Base-by-base conservation (phyloP, 2,888 invertebrate genomes). In the Pachycephus smyrnensis region DNA sequence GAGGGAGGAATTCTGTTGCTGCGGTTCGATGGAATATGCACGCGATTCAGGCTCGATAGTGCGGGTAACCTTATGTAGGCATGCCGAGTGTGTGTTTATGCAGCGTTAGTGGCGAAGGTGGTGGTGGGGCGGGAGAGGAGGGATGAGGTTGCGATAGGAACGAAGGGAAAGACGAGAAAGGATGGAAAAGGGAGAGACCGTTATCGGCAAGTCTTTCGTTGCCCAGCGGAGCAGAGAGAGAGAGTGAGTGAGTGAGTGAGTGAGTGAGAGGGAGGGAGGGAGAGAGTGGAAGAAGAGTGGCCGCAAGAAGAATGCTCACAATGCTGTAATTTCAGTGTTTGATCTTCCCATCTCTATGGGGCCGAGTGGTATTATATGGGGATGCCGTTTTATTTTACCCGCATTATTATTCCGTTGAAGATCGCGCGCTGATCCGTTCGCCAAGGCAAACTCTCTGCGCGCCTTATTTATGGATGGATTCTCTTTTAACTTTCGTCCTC, bases 361-460 rank as follows among this genome's bases (percentile, higher is more conserved):
- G 86, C 79, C 82, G 82, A 82, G 80, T 80, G 81, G 83, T 87
- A 88, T 89, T 88, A 87, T 88, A 88, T 85, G 87, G 88, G 87
- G 71, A 37, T 37, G 33, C 35, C 74, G 89, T 90, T 91, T 91
- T 91, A 90, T 91, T 91, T 89, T 86, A 89, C 88, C 89, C 89
- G 90, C 91, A 90, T 91, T 91, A 91, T 90, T 90, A 90, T 91
- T 91, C 91, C 87, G 90, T 91, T 91, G 90, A 87, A 91, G 91
- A 91, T 91, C 86, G 91, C 90, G 87, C 89, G 86, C 88, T 85
- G 90, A 91, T 90, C 89, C 89, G 88, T 87, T 83, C 80, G 83
- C 84, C 85, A 84, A 86, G 86, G 86, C 86, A 84, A 87, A 86
- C 86, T 86, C 84, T 85, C 77, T 80, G 79, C 75, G 33, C 36